phyloP scores from a whole-genome alignment of 2,113 vertebrate species.

The Machaerirhynchus nigripectus region DNA sequence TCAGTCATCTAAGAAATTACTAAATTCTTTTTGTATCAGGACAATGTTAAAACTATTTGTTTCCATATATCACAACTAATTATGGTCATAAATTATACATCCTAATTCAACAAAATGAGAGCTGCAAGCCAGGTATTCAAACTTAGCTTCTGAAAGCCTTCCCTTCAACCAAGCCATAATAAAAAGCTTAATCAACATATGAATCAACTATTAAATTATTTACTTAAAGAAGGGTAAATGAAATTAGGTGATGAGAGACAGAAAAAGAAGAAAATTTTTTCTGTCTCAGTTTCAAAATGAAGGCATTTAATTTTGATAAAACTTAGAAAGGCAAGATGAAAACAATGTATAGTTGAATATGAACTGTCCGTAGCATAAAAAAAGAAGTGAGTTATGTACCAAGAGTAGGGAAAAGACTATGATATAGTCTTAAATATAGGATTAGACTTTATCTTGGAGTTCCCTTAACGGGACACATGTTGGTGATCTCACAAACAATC shows the following conservation, averaged over 20 bases:
- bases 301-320: not conserved
- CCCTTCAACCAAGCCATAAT: not conserved
- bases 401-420: not conserved
- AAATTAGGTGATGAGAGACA: not conserved
- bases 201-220: not conserved
- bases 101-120: not conserved
- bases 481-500: not conserved
- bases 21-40: not conserved
- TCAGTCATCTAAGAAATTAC: not conserved
- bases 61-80: not conserved
- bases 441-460: not conserved
- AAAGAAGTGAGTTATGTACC: not conserved
- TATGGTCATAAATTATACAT: not conserved
- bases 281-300: not conserved
- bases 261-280: not conserved
- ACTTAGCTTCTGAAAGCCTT: not conserved
- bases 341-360: not conserved
- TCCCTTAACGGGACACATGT: not conserved
- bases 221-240: not conserved
- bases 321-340: not conserved
- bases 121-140: not conserved
- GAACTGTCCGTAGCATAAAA: not conserved
- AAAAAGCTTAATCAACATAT: not conserved
- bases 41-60: not conserved
- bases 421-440: not conserved